Percentiles rank a stretch among this genome's conserved stretches.
phyloP scores from a whole-genome alignment of 2,888 invertebrate genomes.

The Ceraclea dissimilis region DNA sequence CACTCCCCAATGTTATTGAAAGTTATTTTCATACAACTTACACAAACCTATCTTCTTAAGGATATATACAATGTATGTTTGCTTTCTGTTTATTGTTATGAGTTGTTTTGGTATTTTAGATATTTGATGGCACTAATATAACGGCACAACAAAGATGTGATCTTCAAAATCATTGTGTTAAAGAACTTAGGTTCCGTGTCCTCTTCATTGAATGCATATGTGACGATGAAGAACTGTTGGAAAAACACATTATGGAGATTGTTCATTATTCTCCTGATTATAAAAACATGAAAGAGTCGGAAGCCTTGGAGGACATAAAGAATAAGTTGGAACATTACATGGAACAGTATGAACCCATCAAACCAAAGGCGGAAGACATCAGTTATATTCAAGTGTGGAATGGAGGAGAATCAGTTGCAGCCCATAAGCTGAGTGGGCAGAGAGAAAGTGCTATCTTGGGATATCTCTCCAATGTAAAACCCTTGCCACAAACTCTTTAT shows the following conservation, averaged over 20 bases:
- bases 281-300: slow-evolving; percentile 65
- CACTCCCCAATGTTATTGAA: too few relatives aligned
- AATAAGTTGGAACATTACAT: slow-evolving; percentile 79
- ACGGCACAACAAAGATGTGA: slow-evolving; percentile 73
- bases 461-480: slow-evolving; percentile 79
- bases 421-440: slow-evolving; percentile 66
- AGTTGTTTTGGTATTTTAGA: slow-evolving; percentile 53
- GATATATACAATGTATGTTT: too few relatives aligned
- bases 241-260: slow-evolving; percentile 58
- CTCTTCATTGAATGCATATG: slow-evolving; percentile 91
- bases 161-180: slow-evolving; percentile 63
- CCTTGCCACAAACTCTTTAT: slow-evolving; percentile 78
- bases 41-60: too few relatives aligned
- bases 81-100: too few relatives aligned
- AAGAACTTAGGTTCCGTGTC: slow-evolving; percentile 71
- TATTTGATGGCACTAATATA: slow-evolving; percentile 90
- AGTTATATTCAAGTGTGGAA: slow-evolving; percentile 45
- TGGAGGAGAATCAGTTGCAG: slow-evolving; percentile 60
- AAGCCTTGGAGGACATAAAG: slow-evolving; percentile 73
- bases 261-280: slow-evolving; percentile 84
- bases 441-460: slow-evolving; percentile 80
- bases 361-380: slow-evolving; percentile 50
- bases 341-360: slow-evolving; percentile 72
- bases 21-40: too few relatives aligned
- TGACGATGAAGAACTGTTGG: slow-evolving; percentile 57